phyloP scores from a whole-genome alignment of 2,113 vertebrate species.

The Origma solitaria region DNA sequence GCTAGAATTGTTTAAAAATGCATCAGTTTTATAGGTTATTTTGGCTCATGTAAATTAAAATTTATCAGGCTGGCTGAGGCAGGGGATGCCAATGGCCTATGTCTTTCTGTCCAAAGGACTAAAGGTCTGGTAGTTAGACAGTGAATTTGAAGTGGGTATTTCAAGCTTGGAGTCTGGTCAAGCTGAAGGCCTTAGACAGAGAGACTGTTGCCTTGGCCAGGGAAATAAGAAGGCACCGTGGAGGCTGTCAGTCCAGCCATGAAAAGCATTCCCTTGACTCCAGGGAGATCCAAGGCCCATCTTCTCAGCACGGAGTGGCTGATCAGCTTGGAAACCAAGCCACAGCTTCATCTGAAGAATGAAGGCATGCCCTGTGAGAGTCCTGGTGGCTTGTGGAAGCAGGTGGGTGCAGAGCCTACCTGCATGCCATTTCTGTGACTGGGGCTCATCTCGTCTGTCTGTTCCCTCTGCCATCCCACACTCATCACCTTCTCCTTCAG shows the following conservation, averaged over 20 bases:
- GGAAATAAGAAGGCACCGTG: neutral
- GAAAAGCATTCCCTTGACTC: neutral
- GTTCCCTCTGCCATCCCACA: neutral
- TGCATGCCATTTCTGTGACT: fast-evolving
- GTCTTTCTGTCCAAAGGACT: neutral
- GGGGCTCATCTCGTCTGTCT: neutral
- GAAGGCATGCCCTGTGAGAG: neutral
- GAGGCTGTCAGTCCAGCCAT: neutral
- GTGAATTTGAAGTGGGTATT: neutral
- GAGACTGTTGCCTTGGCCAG: neutral
- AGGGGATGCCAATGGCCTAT: neutral
- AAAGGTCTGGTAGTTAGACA: neutral
- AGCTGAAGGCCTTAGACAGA: neutral
- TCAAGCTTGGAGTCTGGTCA: neutral
- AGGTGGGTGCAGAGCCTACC: neutral
- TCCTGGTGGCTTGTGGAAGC: neutral
- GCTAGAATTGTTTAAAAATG: conserved; percentile 44
- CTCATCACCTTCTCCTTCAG: neutral
- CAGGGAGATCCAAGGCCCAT: neutral
- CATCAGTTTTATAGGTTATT: conserved; percentile 15
- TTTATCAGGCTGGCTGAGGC: neutral
- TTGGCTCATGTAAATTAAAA: neutral
- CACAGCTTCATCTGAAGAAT: neutral
- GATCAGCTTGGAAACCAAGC: neutral
- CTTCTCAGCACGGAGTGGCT: neutral